Evolutionary conservation across 2,888 invertebrate species (phyloP).

Genomic region (Smittia aterrima): DNA sequence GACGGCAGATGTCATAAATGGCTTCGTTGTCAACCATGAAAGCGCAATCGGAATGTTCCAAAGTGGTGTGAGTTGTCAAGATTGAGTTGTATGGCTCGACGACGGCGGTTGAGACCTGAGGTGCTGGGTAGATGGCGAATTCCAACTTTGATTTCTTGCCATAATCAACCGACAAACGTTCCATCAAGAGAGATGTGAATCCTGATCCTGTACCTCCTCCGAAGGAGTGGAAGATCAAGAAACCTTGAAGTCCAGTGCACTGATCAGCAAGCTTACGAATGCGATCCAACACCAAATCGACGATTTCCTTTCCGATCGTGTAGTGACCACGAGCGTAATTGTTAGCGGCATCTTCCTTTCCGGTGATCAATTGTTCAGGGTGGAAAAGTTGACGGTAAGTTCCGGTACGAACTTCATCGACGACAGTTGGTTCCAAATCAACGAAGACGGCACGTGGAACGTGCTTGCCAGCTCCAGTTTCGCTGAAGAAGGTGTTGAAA

Average conservation of each 20-base stretch:
- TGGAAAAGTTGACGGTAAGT: slow-evolving; percentile 65
- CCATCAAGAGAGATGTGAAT: slow-evolving; percentile 66
- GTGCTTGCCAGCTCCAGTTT: slow-evolving; percentile 57
- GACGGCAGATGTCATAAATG: slow-evolving; percentile 84
- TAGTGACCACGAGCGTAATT: slow-evolving; percentile 69
- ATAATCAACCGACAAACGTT: slow-evolving; percentile 64
- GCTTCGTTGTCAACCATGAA: slow-evolving; percentile 90
- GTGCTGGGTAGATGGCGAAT: slow-evolving; percentile 67
- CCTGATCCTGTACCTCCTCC: slow-evolving; percentile 64
- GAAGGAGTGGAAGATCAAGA: slow-evolving; percentile 65
- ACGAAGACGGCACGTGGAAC: slow-evolving; percentile 65
- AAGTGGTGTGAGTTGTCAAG: slow-evolving; percentile 85
- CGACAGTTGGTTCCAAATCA: slow-evolving; percentile 65
- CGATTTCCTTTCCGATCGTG: slow-evolving; percentile 63
- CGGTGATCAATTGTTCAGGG: slow-evolving; percentile 68
- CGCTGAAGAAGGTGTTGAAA: slow-evolving; percentile 78
- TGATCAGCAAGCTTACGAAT: slow-evolving; percentile 59
- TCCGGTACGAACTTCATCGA: slow-evolving; percentile 59
- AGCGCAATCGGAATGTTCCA: slow-evolving; percentile 83
- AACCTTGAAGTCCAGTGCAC: slow-evolving; percentile 61
- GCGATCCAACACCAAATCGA: slow-evolving; percentile 58
- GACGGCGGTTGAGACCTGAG: slow-evolving; percentile 75
- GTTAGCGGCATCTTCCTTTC: slow-evolving; percentile 68
- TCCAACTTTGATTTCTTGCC: slow-evolving; percentile 66
- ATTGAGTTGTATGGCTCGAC: slow-evolving; percentile 92